Conservation (phyloP, 2,113 vertebrate genomes). For the Isichthys henryi region DNA sequence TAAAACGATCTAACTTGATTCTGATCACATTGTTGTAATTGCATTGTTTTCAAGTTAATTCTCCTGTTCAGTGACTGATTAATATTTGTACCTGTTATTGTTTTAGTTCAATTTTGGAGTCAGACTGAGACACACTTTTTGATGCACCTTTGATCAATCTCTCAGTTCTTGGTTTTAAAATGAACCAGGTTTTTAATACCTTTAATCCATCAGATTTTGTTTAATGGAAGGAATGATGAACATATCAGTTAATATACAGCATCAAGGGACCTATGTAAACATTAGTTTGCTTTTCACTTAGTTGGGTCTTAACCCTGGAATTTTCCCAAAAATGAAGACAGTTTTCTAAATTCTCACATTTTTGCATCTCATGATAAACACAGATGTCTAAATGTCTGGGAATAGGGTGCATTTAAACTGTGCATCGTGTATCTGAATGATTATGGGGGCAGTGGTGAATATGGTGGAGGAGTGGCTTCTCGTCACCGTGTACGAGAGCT, state of each 20-base stretch:
- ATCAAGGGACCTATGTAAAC: not conserved
- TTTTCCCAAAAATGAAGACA: not conserved
- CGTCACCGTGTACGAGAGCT: not conserved
- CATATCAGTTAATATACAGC: not conserved
- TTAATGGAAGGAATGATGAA: not conserved
- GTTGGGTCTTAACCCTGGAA: not conserved
- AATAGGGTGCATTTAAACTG: not conserved
- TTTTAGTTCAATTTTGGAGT: not conserved
- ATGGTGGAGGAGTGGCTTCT: not conserved
- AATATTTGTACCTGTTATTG: not conserved
- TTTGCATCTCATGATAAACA: not conserved
- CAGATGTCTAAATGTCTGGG: not conserved
- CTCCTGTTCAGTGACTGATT: not conserved
- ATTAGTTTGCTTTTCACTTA: not conserved
- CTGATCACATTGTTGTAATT: not conserved
- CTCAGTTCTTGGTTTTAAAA: not conserved
- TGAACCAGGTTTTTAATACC: not conserved
- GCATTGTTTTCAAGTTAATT: not conserved
- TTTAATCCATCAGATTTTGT: not conserved
- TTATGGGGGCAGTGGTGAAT: not conserved
- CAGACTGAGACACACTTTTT: not conserved
- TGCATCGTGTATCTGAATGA: not conserved
- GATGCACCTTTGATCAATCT: not conserved
- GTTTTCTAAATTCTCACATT: not conserved
- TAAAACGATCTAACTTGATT: not conserved